Conservation (phyloP, 2,888 invertebrate species). For the Gari tellinella region DNA sequence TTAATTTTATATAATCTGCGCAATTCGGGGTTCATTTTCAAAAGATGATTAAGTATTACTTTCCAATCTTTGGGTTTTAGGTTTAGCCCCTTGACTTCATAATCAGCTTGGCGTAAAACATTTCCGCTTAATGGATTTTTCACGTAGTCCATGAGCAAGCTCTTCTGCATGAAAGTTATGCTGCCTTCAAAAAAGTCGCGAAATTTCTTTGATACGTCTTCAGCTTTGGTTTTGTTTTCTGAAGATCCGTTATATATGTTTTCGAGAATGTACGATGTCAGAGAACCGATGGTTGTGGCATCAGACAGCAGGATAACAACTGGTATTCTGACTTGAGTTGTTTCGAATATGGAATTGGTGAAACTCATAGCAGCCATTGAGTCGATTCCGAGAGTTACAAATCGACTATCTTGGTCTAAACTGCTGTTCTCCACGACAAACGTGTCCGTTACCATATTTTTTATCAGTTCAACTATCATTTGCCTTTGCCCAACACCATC, state of each 20-base stretch:
- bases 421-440: background rate
- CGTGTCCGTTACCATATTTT: background rate
- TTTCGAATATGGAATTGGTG: slow-evolving; percentile 5
- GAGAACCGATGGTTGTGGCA: background rate
- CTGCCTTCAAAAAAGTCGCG: background rate
- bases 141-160: background rate
- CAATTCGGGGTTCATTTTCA: slow-evolving; percentile 15
- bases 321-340: slow-evolving; percentile 1
- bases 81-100: background rate
- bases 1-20: background rate
- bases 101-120: slow-evolving; percentile 1
- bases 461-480: background rate
- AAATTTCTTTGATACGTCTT: background rate
- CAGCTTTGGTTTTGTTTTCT: too few species aligned
- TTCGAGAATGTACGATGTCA: background rate
- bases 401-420: background rate
- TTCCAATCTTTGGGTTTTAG: slow-evolving; percentile 1
- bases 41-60: slow-evolving; percentile 7
- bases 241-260: too few species aligned
- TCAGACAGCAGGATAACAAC: slow-evolving; percentile 3
- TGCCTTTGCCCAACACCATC: background rate
- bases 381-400: too few species aligned
- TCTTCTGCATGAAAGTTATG: too few species aligned
- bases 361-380: too few species aligned
- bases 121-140: background rate